Evolutionary conservation across 1,140 invertebrate genomes (phyloP).

Genomic region (Mercenaria mercenaria): DNA sequence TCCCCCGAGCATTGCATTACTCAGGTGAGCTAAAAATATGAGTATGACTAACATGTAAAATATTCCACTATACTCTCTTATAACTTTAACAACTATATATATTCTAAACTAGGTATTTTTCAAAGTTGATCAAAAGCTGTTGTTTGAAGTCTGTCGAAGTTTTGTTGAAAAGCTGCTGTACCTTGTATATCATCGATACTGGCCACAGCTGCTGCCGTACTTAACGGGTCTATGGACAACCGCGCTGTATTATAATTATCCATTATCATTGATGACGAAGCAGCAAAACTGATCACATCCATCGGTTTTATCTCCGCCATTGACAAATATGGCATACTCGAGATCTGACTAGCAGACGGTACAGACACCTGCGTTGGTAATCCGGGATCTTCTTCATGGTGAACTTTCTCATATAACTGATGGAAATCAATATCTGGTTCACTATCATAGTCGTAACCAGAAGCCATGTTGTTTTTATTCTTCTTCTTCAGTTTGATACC

Average conservation of each 20-base stretch:
- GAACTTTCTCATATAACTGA: conserved; percentile 58
- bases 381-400: not conserved
- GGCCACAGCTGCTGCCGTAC: not conserved
- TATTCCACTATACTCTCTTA: too few relatives aligned
- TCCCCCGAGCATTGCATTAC: too few relatives aligned
- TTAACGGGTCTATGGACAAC: conserved; percentile 32
- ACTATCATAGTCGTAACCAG: conserved; percentile 43
- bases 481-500: conserved; percentile 58
- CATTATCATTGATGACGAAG: conserved; percentile 41
- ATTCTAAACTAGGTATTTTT: too few relatives aligned
- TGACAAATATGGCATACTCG: conserved; percentile 5
- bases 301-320: conserved; percentile 53
- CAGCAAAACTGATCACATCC: conserved; percentile 59
- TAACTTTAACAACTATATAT: too few relatives aligned
- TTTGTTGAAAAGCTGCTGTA: not conserved
- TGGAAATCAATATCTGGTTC: conserved; percentile 51
- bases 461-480: conserved; percentile 22
- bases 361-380: not conserved
- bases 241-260: conserved; percentile 25
- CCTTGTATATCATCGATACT: conserved; percentile 32
- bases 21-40: too few relatives aligned
- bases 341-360: not conserved
- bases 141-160: conserved; percentile 23
- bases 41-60: too few relatives aligned
- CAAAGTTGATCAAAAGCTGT: conserved; percentile 49